Evolutionary conservation across 1,140 invertebrate species (phyloP).

Genomic region (Drosophila elegans): DNA sequence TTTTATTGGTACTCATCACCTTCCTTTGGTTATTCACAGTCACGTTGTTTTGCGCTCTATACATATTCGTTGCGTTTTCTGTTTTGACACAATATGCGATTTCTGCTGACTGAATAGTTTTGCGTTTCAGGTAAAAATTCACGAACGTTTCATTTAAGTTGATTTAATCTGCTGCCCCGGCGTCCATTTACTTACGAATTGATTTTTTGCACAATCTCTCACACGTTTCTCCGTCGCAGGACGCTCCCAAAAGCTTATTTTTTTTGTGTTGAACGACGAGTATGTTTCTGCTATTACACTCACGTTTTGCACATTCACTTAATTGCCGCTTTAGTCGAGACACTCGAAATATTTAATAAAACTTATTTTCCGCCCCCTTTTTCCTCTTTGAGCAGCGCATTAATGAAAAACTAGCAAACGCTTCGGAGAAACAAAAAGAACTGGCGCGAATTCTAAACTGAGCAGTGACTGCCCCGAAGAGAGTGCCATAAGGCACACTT

Average conservation of each 20-base stretch:
- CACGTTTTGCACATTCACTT: conserved; percentile 23
- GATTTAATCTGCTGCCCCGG: conserved; percentile 6
- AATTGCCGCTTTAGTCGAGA: conserved; percentile 42
- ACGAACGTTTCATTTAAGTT: conserved; percentile 11
- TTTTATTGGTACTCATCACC: conserved; percentile 17
- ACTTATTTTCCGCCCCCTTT: conserved; percentile 42
- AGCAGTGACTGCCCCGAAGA: conserved; percentile 14
- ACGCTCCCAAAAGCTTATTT: conserved; percentile 24
- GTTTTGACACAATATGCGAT: conserved; percentile 47
- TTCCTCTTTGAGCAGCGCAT: conserved; percentile 6
- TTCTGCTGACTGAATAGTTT: conserved; percentile 33
- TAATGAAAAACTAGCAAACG: conserved; percentile 18
- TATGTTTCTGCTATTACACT: conserved; percentile 4
- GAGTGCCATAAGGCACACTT: not conserved
- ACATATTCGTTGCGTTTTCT: conserved; percentile 20
- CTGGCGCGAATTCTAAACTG: conserved; percentile 47
- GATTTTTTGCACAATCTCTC: conserved; percentile 69
- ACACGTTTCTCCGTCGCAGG: conserved; percentile 46
- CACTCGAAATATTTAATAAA: conserved; percentile 65
- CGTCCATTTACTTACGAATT: conserved; percentile 65
- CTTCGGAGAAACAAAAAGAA: conserved; percentile 40
- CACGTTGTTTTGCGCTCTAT: conserved; percentile 7
- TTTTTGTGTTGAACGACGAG: not conserved
- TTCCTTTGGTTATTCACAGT: not conserved
- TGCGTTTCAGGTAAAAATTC: conserved; percentile 2